Evolutionary conservation across 2,113 vertebrate genomes (phyloP), one percentile per base, ranked within the genome.

Genomic region (Atractosteus spatula): DNA sequence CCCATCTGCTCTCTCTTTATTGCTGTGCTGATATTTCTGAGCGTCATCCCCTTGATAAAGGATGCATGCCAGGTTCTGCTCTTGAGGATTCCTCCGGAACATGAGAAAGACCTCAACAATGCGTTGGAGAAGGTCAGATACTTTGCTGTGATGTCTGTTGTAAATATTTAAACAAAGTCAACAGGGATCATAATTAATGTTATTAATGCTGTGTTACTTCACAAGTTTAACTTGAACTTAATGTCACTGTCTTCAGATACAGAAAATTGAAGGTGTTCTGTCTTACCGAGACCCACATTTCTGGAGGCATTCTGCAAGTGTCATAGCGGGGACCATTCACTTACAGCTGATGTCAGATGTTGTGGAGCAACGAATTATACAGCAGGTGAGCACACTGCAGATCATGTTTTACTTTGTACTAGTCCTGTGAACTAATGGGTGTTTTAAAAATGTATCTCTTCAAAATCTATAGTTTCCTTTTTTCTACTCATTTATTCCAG

Each of bases 1-100:
- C 97, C 97, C 0, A 95, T 99, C 62, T 99, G 97, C 84, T 99
- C 97, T 41, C 94, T 99, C 71, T 99, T 99, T 83, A 99, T 99
- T 79, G 92, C 97, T 77, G 83, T 90, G 2, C 81, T 99, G 80
- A 99, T 99, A 85, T 99, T 98, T 76, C 94, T 98, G 78, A 99
- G 96, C 71, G 97, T 99, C 86, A 90, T 99, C 64, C 97, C 97
- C 68, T 87, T 99, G 56, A 68, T 99, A 80, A 98, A 97, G 86
- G 97, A 99, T 57, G 91, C 96, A 59, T 98, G 96, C 45, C 95
- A 98, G 76, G 95, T 99, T 54, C 93, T 99, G 29, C 91, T 99
- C 54, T 84, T 99, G 47, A 90, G 97, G 71, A 87, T 86, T 13
- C 96, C 97, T 41, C 92, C 88, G 17, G 95, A 98, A 73, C 80